Evolutionary conservation across 2,888 invertebrate genomes (phyloP), one percentile per base, ranked within the genome.

Genomic region (Cordilura impudica): DNA sequence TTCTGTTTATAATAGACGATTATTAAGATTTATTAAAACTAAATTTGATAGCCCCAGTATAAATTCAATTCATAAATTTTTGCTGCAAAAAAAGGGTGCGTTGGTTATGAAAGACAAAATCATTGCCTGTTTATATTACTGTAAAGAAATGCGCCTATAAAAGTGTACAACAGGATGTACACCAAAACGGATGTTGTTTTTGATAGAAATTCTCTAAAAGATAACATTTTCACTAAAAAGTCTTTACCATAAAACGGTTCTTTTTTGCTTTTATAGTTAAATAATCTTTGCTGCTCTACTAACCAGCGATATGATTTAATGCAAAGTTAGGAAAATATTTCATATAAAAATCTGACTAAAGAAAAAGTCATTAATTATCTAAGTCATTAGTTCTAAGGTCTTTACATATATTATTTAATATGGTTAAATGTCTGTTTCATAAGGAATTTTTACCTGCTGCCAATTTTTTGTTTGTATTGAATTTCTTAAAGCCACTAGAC

Each of bases 141-240:
- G 26, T 26, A 53, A 53, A 53, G 26, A 16, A 5, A 53, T 23
- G 26, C 35, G n/a, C 23, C 6, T n/a, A 26, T 12, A 14, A 4
- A 7, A 2, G n/a, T 0, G 29, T 14, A 39, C 26, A 53, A 14
- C 53, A 26, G 53, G 53, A 53, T 53, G 19, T 53, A 26, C 35
- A 39, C n/a, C 12, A 5, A 26, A 53, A 53, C 26, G 53, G 53
- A 53, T 51, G 53, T 53, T 29, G 53, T 53, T 56, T 56, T 10
- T n/a, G 4, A 26, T 56, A 56, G 7, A 56, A 16, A 35, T 56
- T 39, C 4, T n/a, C 12, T n/a, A 39, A 39, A 39, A 39, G 35
- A 39, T 39, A 39, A 39, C 35, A 39, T 39, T 39, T 23, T 26
- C 26, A 26, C n/a, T 16, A 45, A n/a, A 26, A 53, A 53, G 6